Conservation (phyloP, 2,113 vertebrate genomes). For the Leptobrachium ailaonicum region DNA sequence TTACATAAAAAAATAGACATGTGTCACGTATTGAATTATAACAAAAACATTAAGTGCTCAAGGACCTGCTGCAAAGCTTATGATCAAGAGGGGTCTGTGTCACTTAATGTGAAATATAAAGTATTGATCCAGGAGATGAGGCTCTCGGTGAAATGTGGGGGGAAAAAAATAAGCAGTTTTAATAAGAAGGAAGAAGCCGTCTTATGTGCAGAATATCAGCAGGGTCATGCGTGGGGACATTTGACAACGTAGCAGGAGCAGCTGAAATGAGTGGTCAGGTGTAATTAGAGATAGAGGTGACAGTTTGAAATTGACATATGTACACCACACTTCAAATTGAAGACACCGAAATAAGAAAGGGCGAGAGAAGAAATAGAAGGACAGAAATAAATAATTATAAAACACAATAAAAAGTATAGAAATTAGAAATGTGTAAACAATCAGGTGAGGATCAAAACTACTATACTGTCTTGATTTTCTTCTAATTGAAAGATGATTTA, state of each 20-base stretch:
- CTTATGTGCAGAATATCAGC: neutral
- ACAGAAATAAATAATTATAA: too few species aligned
- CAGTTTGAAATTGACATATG: neutral
- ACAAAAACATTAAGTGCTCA: neutral
- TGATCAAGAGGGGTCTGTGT: neutral
- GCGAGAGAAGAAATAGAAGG: too few species aligned
- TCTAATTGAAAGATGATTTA: too few species aligned
- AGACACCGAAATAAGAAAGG: neutral
- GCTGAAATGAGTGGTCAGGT: neutral
- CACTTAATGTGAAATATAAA: constrained; percentile 1
- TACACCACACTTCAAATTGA: neutral
- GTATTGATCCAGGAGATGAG: neutral
- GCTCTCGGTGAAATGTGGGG: neutral
- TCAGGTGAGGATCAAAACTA: too few species aligned
- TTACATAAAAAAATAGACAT: neutral
- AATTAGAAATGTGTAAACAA: too few species aligned
- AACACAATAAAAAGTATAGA: too few species aligned
- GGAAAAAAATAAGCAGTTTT: neutral
- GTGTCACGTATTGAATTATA: neutral
- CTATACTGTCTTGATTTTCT: too few species aligned
- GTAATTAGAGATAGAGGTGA: neutral
- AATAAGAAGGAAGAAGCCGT: neutral
- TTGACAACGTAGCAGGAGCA: constrained; percentile 1
- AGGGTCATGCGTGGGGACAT: neutral
- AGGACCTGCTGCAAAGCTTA: neutral